Conservation (phyloP, 2,888 invertebrate species). For the Drosophila nr. fundita region DNA sequence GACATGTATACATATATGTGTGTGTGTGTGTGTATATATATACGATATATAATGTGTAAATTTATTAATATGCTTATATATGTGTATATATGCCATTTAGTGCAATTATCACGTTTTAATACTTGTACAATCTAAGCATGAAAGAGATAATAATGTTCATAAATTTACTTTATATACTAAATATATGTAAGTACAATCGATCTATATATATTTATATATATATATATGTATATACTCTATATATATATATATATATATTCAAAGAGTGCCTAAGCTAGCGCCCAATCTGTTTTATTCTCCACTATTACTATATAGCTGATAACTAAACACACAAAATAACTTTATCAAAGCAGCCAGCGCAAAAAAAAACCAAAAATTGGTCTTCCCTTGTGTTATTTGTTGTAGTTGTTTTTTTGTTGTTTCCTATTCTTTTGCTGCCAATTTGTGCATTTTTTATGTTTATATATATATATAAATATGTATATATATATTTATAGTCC, state of each 20-base stretch:
- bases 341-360: constrained; percentile 23
- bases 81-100: constrained; percentile 60
- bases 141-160: constrained; percentile 58
- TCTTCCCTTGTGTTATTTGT: constrained; percentile 39
- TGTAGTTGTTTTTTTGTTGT: constrained; percentile 11
- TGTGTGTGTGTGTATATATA: constrained; percentile 36
- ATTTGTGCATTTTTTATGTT: constrained; percentile 24
- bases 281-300: constrained; percentile 43
- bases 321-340: constrained; percentile 26
- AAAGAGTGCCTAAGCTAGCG: constrained; percentile 47
- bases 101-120: constrained; percentile 80
- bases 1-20: constrained; percentile 44
- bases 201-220: constrained; percentile 36
- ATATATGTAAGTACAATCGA: constrained; percentile 60
- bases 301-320: constrained; percentile 39
- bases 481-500: constrained; percentile 22
- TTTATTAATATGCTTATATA: constrained; percentile 58
- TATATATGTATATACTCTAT: constrained; percentile 34
- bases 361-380: constrained; percentile 20
- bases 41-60: constrained; percentile 45
- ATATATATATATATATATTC: constrained; percentile 23
- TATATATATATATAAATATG: not conserved
- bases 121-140: constrained; percentile 72
- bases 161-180: constrained; percentile 37
- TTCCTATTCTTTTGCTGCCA: constrained; percentile 13